Base-by-base conservation (phyloP, 2,797 vertebrate species). In the Falco novaeseelandiae region DNA sequence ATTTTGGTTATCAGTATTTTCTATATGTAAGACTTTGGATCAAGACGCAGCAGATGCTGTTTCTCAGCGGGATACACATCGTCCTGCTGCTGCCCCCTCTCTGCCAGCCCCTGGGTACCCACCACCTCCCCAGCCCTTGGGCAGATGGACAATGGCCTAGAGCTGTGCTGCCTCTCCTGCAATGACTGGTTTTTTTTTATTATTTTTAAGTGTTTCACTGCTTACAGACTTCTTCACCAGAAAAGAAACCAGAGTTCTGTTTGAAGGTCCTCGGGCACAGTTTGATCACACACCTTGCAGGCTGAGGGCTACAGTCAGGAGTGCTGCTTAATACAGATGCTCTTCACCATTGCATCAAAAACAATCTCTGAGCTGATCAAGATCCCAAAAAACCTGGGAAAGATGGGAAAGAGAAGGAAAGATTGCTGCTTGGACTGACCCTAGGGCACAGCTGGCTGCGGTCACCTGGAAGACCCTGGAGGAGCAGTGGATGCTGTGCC, bases 11-110 rank as follows among this genome's bases (percentile, higher is more conserved):
- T 40, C 61, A 13, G 1, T 32, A 25, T 38, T 83, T 90, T 38
- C 62, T 23, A 0, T 1, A 8, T 10, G 22, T 15, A 71, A 74
- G n/a, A 29, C 51, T 36, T 20, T 2, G 7, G 44, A 18, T 19
- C 7, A 19, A 38, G 61, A 23, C 2, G 11, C 48, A 81, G 54
- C 30, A 85, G 44, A 48, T 10, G 14, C 25, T 29, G 52, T 40
- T 57, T 21, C 73, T 46, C 25, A 16, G 51, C 7, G 46, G 63
- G n/a, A 51, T 4, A 69, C 18, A 6, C 46, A 7, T 7, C 0
- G 1, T 42, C 36, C 88, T 67, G 63, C 58, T 80, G 44, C 49
- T 26, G 8, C 22, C 42, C n/a, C 10, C 38, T 27, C 54, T 71
- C 80, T 65, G 52, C 25, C 79, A 54, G n/a, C 14, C 20, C 25